Evolutionary conservation across 2,113 vertebrate species (phyloP), one percentile per base, ranked within the genome.

Genomic region (Meles meles): DNA sequence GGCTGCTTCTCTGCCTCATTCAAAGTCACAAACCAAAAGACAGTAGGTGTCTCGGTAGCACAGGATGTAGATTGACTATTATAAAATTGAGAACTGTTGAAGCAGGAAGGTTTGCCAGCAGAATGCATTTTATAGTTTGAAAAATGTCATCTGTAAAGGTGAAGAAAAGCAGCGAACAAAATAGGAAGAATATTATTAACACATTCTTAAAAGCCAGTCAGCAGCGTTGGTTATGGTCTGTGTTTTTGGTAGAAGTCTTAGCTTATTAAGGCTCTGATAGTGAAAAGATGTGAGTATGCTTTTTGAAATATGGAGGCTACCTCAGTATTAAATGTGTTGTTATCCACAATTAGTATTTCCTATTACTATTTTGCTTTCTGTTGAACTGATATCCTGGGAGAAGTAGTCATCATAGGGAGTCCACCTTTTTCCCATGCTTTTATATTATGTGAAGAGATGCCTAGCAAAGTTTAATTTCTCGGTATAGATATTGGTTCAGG

Each of bases 11-110:
- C 97, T 98, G 98, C 96, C 97, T 97, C 96, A 98, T 98, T 98
- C 98, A 99, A 98, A 99, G 98, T 99, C 99, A 99, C 97, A 99
- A 96, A 98, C 97, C 96, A 96, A 88, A 98, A 95, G 97, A 96
- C 25, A 97, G 91, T 97, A 91, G 97, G 83, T 97, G 87, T 98
- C 97, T 99, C 96, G 91, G 95, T 93, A 96, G 96, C 98, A 93
- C 93, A 97, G 96, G 95, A 97, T 98, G 97, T 98, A 95, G 98
- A 98, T 98, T 98, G 98, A 98, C 98, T 98, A 44, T 97, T 98
- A 87, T 88, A 98, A 98, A 98, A 98, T 44, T 96, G 97, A 98
- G 97, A 98, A 74, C 97, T 98, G 74, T 97, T 94, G 97, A 98
- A 98, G 98, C 97, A 97, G 96, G 92, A 96, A 98, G 98, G 93